phyloP scores from a whole-genome alignment of 2,797 vertebrate species.

The Siniperca undulata region DNA sequence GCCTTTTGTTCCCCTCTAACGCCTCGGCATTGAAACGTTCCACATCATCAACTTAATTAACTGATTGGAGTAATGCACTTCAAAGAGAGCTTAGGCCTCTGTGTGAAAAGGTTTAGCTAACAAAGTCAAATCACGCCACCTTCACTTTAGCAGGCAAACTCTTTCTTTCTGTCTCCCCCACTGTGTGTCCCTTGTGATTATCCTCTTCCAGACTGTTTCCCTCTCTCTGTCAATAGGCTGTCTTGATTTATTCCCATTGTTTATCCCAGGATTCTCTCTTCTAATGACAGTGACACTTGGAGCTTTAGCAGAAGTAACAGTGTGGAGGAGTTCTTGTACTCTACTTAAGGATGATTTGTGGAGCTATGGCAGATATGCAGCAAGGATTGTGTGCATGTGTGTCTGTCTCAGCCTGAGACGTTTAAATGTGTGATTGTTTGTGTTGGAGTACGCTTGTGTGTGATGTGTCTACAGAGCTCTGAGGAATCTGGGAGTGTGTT shows the following conservation, averaged over 20 bases:
- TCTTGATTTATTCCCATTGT: slow-evolving; percentile 58
- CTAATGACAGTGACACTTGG: slow-evolving; percentile 39
- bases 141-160: slow-evolving; percentile 54
- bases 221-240: slow-evolving; percentile 43
- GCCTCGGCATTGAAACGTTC: slow-evolving; percentile 61
- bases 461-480: slow-evolving; percentile 24
- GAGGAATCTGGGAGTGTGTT: slow-evolving; percentile 73
- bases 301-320: slow-evolving; percentile 35
- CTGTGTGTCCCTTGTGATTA: slow-evolving; percentile 53
- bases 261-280: slow-evolving; percentile 48
- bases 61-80: slow-evolving; percentile 60
- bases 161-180: slow-evolving; percentile 17
- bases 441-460: slow-evolving; percentile 11
- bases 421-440: slow-evolving; percentile 52
- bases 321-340: slow-evolving; percentile 24
- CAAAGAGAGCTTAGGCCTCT: slow-evolving; percentile 57
- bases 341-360: slow-evolving; percentile 63
- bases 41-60: slow-evolving; percentile 78
- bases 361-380: slow-evolving; percentile 48
- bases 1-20: slow-evolving; percentile 74
- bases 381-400: slow-evolving; percentile 26
- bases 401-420: slow-evolving; percentile 41
- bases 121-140: slow-evolving; percentile 70
- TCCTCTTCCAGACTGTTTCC: slow-evolving; percentile 49
- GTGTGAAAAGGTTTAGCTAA: slow-evolving; percentile 70